Base-by-base conservation (phyloP, 2,888 invertebrate genomes). In the Leucophora obtusa region DNA sequence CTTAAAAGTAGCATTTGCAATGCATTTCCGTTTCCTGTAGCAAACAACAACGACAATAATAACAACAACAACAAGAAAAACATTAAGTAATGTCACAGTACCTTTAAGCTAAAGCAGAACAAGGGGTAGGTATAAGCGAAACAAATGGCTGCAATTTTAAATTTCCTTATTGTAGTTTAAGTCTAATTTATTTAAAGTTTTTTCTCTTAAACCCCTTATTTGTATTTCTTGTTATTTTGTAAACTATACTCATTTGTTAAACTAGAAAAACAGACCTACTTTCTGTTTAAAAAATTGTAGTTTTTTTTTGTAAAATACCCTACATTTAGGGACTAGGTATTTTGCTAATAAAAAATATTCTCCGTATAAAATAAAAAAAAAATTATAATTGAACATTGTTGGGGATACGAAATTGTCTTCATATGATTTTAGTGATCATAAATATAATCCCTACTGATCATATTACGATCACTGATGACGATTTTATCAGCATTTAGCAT, bases 1-100 rank as follows among this genome's bases (percentile, higher is more conserved):
- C 73, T 66, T 77, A 62, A 70, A 81, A 81, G 66, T 71, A 74
- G 77, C 81, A 77, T 71, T 81, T 77, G 73, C 77, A 71, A 70
- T 81, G 81, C 81, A 81, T 81, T 81, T 81, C 81, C 81, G 56
- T 73, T 81, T 81, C 77, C 81, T 59, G 21, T 28, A n/a, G n/a
- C n/a, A n/a, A 56, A 60, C 65, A 21, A 21, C 21, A 21, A 4
- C 4, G 4, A 21, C 2, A 21, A 21, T 14, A 11, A 43, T 17
- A 56, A 62, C 14, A 17, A 7, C 38, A 43, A 58, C 17, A 58
- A 47, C 5, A 9, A 63, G 17, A 28, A 3, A 47, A 11, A 50
- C 43, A 33, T 28, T 28, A 47, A 62, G 33, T 58, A 9, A 43
- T 11, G 6, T 24, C 15, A 35, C 28, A n/a, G 24, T 14, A 35